Conservation (phyloP, 2,797 vertebrate species). For the Rousettus madagascariensis region DNA sequence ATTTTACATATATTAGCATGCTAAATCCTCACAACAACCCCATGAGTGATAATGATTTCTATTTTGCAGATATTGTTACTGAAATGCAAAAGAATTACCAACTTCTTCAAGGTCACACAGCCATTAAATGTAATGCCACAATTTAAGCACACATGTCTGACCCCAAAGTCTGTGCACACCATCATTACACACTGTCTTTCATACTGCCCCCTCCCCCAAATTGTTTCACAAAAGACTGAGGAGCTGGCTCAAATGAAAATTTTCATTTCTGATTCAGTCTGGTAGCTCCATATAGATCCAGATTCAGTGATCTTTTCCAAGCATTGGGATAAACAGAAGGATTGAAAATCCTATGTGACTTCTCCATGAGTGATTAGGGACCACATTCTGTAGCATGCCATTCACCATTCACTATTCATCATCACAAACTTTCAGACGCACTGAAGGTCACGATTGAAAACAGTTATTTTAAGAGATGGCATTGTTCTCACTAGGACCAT, state of each 20-base stretch:
- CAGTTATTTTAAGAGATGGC: conserved; percentile 76
- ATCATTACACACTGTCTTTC: background rate
- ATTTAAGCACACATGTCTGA: background rate
- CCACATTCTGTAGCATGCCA: conserved; percentile 13
- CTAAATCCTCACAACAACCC: background rate
- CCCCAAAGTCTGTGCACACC: background rate
- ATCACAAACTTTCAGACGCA: conserved; percentile 55
- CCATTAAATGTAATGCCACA: background rate
- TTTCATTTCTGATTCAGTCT: conserved; percentile 55
- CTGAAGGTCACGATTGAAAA: conserved; percentile 75
- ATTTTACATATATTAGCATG: background rate
- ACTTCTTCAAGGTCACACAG: conserved; percentile 13
- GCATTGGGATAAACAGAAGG: conserved; percentile 56
- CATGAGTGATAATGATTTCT: background rate
- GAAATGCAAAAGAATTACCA: background rate
- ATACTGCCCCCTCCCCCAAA: background rate
- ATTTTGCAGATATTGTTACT: background rate
- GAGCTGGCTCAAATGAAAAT: conserved; percentile 40
- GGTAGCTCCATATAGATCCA: conserved; percentile 27
- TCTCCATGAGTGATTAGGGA: conserved; percentile 65
- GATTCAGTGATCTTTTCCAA: conserved; percentile 67
- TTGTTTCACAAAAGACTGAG: background rate
- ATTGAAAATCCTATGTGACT: conserved; percentile 55
- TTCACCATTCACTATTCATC: conserved; percentile 65
- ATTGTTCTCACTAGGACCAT: conserved; percentile 75